Conservation (phyloP, 2,888 invertebrate species). For the Xanthia togata region DNA sequence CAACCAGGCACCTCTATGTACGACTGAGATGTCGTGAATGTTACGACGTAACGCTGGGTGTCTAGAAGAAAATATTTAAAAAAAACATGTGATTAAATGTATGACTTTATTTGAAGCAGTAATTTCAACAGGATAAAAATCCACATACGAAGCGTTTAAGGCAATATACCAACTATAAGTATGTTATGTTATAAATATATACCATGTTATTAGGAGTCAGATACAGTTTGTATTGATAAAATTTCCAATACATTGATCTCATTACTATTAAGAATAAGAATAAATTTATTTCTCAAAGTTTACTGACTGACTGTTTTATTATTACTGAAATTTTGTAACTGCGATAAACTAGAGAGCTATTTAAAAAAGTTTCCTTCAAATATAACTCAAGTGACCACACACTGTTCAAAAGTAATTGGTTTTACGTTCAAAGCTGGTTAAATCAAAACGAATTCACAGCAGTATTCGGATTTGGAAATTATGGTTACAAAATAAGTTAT, state of each 20-base stretch:
- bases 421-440: background rate
- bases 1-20: slow-evolving; percentile 98
- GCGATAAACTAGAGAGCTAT: background rate
- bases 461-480: background rate
- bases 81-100: background rate
- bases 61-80: slow-evolving; percentile 86
- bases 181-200: no score
- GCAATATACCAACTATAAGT: background rate
- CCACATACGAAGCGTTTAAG: no score
- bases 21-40: slow-evolving; percentile 97
- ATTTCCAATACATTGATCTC: background rate
- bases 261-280: no score
- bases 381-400: background rate
- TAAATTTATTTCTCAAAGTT: no score
- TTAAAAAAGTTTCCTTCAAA: background rate
- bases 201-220: no score
- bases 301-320: no score
- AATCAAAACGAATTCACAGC: background rate
- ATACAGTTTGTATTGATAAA: no score
- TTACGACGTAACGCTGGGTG: slow-evolving; percentile 97
- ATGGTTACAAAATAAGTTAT: background rate
- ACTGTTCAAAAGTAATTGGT: background rate
- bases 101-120: no score
- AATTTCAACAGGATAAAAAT: no score
- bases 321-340: background rate